Evolutionary conservation across 1,140 invertebrate genomes (phyloP).

Genomic region (Hestina assimilis): DNA sequence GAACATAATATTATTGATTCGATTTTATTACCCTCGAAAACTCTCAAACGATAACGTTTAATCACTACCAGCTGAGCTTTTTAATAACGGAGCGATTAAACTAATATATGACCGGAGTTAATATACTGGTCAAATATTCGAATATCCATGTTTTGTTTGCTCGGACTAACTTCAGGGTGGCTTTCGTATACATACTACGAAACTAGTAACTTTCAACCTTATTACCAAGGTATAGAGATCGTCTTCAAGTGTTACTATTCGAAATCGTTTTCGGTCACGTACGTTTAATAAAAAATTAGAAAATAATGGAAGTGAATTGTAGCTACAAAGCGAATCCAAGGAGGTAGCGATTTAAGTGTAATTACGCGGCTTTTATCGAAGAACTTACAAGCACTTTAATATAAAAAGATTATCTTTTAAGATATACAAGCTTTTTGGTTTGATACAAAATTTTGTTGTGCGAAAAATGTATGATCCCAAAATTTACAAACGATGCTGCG

Average conservation of each 20-base stretch:
- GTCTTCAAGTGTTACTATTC: background rate
- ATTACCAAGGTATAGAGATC: background rate
- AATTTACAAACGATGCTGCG: too few species aligned
- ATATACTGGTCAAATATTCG: slow-evolving; percentile 9
- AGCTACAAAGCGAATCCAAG: background rate
- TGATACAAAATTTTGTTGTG: too few species aligned
- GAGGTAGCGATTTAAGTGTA: background rate
- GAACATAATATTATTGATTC: background rate
- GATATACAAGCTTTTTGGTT: too few species aligned
- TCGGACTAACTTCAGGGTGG: slow-evolving; percentile 1
- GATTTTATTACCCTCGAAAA: slow-evolving; percentile 6
- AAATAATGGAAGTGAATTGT: background rate
- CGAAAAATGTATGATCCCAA: too few species aligned
- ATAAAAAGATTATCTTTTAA: too few species aligned
- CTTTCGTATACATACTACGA: background rate
- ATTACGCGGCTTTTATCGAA: too few species aligned
- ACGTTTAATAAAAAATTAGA: background rate
- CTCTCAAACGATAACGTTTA: background rate
- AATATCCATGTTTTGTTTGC: slow-evolving; percentile 21
- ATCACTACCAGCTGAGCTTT: slow-evolving; percentile 16
- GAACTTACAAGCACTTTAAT: too few species aligned
- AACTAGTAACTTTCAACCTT: background rate
- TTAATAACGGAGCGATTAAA: slow-evolving; percentile 22
- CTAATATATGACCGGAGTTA: slow-evolving; percentile 18
- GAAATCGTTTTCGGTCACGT: background rate